Percentiles rank a stretch among this genome's conserved stretches.
These are phyloP conservation scores for Macrostomum cliftonense DNA, from an alignment of 2,888 invertebrate species.

Conservation along the genomic window DNA sequence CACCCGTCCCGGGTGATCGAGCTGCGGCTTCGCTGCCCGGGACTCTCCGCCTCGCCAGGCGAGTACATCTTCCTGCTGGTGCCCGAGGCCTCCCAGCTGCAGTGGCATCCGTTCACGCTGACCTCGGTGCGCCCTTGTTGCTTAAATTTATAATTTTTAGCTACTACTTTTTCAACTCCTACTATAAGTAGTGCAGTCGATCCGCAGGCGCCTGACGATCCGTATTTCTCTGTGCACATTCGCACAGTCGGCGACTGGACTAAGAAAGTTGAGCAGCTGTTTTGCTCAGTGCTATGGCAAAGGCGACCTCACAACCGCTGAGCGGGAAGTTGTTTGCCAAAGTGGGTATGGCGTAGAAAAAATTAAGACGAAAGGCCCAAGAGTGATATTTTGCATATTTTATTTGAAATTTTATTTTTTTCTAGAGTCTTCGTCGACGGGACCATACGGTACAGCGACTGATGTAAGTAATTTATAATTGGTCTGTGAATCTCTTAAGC, in stretches of 20 bases:
- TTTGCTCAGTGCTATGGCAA: not conserved
- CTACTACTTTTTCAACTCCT: no score
- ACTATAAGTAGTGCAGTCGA: no score
- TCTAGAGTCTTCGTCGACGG: conserved; percentile 31
- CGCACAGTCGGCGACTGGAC: conserved; percentile 24
- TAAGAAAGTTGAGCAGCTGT: conserved; percentile 3
- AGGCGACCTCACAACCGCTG: not conserved
- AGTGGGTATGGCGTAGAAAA: no score
- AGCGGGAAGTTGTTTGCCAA: no score
- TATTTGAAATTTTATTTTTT: conserved; percentile 5
- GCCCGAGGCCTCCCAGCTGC: conserved; percentile 25
- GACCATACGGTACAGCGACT: conserved; percentile 35
- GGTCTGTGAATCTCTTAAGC: not conserved
- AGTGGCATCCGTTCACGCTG: conserved; percentile 39
- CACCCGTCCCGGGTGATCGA: conserved; percentile 35
- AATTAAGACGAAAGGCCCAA: no score
- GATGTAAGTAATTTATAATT: conserved; percentile 16
- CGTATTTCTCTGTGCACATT: conserved; percentile 33
- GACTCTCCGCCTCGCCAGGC: conserved; percentile 29
- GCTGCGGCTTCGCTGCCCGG: conserved; percentile 30
- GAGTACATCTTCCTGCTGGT: conserved; percentile 35
- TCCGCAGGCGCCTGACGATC: conserved; percentile 31
- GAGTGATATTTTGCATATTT: not conserved
- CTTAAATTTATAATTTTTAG: no score
- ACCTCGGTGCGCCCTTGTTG: conserved; percentile 25